Evolutionary conservation across 2,797 vertebrate genomes (phyloP), one percentile per base, ranked within the genome.

Genomic region (Stomatorhinus walkeri): DNA sequence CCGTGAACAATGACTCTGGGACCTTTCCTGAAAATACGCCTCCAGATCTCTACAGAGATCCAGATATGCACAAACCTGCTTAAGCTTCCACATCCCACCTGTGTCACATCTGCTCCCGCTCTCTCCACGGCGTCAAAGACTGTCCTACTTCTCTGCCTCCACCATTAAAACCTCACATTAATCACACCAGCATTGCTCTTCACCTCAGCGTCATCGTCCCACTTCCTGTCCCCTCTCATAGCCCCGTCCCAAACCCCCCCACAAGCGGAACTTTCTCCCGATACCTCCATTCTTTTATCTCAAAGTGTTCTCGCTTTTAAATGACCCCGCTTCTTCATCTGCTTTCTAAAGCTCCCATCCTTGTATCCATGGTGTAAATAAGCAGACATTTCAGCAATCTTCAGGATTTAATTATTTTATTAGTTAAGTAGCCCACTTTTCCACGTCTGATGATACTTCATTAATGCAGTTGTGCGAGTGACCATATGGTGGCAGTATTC

Each of bases 221-320:
- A 84, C 40, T 84, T 43, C 81, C 81, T 22, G 87, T 89, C 88
- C 89, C 87, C 54, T 16, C 46, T 1, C 22, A 22, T 54, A 79
- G 51, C 22, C n/a, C 1, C 0, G 16, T 64, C 79, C 24, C 6
- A 43, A 79, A 19, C 24, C 16, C 52, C 36, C 83, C 40, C 28
- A 85, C 88, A 86, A 9, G 28, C 48, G 52, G 8, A 52, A 9
- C 28, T 87, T 61, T 40, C 46, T 79, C 28, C 19, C 1, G 4
- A 36, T 1, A 36, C 28, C 24, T 28, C 54, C 56, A 1, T 49
- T 32, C 46, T 32, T 51, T 16, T 52, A 16, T 64, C 28, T 12
- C n/a, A 16, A 4, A 49, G 9, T 7, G 5, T 1, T 49, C 48
- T 19, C 16, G 12, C 10, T 85, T 51, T 22, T 14, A 52, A 1